Evolutionary conservation across 2,888 invertebrate species (phyloP), one percentile per base, ranked within the genome.

Genomic region (Trissolcus japonicus): DNA sequence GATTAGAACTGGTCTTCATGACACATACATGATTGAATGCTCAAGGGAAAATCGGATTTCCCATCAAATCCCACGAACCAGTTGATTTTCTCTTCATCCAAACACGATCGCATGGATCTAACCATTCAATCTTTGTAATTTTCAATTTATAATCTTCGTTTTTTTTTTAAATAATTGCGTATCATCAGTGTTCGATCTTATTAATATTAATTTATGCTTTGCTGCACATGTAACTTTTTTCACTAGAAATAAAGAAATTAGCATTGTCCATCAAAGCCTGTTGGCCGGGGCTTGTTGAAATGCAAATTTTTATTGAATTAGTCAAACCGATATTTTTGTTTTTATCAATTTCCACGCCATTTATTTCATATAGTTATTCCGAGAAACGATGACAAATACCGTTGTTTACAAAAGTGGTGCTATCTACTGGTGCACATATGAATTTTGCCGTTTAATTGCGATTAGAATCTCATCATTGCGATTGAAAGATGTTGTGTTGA

Each of bases 341-440:
- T 6, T 81, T 76, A 82, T 87, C 84, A 57, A 88, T 84, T 75
- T 85, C 84, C 14, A 84, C 77, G 3, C 83, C 86, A 75, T 85
- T 86, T 9, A 86, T 16, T 75, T 87, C 84, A 80, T 87, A 88
- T 6, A 86, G 82, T 62, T 86, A 83, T 79, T 81, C 84, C 67
- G 86, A 84, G 76, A 86, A 86, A 9, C 86, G 55, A 78, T 82
- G 82, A 6, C 82, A 80, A 11, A 84, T 65, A 69, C n/a, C 46
- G n/a, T 46, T 46, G 46, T 46, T 46, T 3, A 46, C 46, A 3
- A 46, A 46, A n/a, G 3, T 3, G 6, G 46, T 46, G 3, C n/a
- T 16, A 46, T 4, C 9, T 46, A n/a, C 46, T 4, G 46, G 2
- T 6, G n/a, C 46, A 46, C 6, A 2, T 6, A 1, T 6, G n/a